Evolutionary conservation across 2,888 invertebrate species (phyloP).

Genomic region (Sphaerophoria rueppellii): DNA sequence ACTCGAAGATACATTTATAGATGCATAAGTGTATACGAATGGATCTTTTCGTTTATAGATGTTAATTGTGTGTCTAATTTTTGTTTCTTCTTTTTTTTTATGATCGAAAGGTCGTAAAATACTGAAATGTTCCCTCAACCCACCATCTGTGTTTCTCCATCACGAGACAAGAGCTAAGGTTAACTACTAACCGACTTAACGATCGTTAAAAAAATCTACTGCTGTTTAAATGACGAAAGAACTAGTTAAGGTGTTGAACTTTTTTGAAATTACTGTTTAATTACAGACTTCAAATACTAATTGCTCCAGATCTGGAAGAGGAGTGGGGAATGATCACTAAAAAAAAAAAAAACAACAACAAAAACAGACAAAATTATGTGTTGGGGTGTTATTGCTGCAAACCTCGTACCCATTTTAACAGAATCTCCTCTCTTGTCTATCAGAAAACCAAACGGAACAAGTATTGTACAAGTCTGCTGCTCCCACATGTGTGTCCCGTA

Average conservation of each 20-base stretch:
- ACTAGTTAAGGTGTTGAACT: slow-evolving; percentile 71
- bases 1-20: neutral
- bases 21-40: neutral
- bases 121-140: slow-evolving; percentile 43
- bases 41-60: slow-evolving; percentile 4
- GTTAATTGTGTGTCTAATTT: slow-evolving; percentile 31
- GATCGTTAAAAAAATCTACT: slow-evolving; percentile 32
- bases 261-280: slow-evolving; percentile 65
- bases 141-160: slow-evolving; percentile 40
- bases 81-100: slow-evolving; percentile 38
- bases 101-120: slow-evolving; percentile 61
- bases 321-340: neutral
- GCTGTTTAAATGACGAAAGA: slow-evolving; percentile 45
- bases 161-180: slow-evolving; percentile 35
- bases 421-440: slow-evolving; percentile 23
- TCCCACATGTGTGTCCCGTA: slow-evolving; percentile 70
- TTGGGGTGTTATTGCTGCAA: slow-evolving; percentile 67
- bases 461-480: slow-evolving; percentile 71
- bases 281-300: slow-evolving; percentile 67
- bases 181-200: slow-evolving; percentile 54
- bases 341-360: too few relatives aligned
- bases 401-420: slow-evolving; percentile 58
- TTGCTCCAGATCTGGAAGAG: slow-evolving; percentile 12
- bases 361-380: neutral
- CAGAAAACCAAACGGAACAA: slow-evolving; percentile 24